phyloP scores from a whole-genome alignment of 2,113 vertebrate genomes.

The Piprites chloris region DNA sequence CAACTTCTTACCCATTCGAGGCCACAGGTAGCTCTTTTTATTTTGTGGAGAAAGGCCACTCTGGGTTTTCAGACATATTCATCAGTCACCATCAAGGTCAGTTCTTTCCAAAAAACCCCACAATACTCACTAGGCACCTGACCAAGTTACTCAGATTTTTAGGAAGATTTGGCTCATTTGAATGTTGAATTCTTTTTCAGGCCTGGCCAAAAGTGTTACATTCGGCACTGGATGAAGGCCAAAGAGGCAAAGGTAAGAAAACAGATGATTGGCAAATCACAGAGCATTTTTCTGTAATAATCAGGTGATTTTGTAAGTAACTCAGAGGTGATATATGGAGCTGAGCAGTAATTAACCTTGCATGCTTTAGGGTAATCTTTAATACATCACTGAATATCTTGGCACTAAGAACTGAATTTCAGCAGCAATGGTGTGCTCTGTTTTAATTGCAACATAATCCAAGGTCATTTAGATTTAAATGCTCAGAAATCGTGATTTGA shows the following conservation, averaged over 20 bases:
- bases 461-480: not conserved
- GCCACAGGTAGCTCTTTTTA: not conserved
- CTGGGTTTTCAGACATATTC: not conserved
- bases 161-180: not conserved
- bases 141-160: not conserved
- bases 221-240: not conserved
- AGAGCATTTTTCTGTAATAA: not conserved
- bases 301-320: not conserved
- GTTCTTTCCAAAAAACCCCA: not conserved
- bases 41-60: not conserved
- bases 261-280: not conserved
- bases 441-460: not conserved
- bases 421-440: not conserved
- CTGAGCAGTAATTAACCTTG: slow-evolving; percentile 1
- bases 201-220: not conserved
- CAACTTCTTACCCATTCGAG: not conserved
- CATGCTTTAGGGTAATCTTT: not conserved
- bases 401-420: not conserved
- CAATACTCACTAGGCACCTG: not conserved
- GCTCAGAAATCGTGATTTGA: not conserved
- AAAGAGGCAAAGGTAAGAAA: slow-evolving; percentile 5
- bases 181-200: not conserved
- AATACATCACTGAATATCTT: not conserved
- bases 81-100: not conserved
- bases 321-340: not conserved